These are phyloP conservation scores for Thalassaphorura encarpata DNA, from an alignment of 1,140 invertebrate species.

Conservation along the genomic window DNA sequence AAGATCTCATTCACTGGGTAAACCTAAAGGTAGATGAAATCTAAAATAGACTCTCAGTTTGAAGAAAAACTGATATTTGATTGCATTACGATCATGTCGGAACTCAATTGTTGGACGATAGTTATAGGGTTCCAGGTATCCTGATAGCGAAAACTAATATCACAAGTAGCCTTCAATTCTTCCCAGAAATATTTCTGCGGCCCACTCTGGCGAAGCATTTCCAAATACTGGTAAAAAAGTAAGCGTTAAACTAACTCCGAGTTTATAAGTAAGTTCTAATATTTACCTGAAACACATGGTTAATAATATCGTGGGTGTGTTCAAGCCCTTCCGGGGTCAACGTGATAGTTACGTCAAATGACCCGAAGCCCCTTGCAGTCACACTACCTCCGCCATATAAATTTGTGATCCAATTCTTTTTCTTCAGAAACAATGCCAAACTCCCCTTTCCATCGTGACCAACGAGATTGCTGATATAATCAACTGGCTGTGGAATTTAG, in stretches of 20 bases:
- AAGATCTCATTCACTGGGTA: too few relatives aligned
- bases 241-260: too few relatives aligned
- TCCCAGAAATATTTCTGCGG: slow-evolving; percentile 82
- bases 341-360: slow-evolving; percentile 78
- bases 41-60: too few relatives aligned
- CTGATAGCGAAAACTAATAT: slow-evolving; percentile 78
- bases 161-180: slow-evolving; percentile 66
- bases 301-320: slow-evolving; percentile 74
- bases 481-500: slow-evolving; percentile 55
- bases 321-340: slow-evolving; percentile 79
- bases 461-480: slow-evolving; percentile 81
- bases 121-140: slow-evolving; percentile 70
- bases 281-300: slow-evolving; percentile 62
- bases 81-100: slow-evolving; percentile 45
- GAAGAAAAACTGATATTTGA: too few relatives aligned
- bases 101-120: slow-evolving; percentile 57
- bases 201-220: slow-evolving; percentile 62
- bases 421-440: slow-evolving; percentile 74
- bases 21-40: too few relatives aligned
- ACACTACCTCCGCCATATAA: slow-evolving; percentile 62
- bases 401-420: slow-evolving; percentile 79
- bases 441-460: slow-evolving; percentile 93
- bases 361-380: slow-evolving; percentile 72
- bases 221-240: slow-evolving; percentile 59
- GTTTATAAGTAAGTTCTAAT: too few relatives aligned